phyloP scores from a whole-genome alignment of 2,797 vertebrate species.

The Spatula clypeata region DNA sequence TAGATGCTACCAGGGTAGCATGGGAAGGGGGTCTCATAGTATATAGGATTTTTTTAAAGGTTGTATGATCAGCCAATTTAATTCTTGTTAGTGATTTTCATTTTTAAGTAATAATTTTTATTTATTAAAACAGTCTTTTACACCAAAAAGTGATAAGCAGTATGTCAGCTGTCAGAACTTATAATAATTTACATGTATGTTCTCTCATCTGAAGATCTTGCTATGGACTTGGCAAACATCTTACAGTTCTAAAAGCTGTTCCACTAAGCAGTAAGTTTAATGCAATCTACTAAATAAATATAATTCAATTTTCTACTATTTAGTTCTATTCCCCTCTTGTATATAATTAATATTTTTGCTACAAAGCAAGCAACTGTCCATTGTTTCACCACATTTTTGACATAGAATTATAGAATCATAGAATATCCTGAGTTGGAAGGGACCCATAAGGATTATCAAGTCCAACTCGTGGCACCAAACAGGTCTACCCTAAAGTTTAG shows the following conservation, averaged over 20 bases:
- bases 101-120: not conserved
- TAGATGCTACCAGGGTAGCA: not conserved
- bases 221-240: slow-evolving; percentile 11
- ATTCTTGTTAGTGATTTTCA: not conserved
- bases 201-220: slow-evolving; percentile 27
- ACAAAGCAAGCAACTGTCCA: not conserved
- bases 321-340: not conserved
- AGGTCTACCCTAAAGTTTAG: too few relatives aligned
- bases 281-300: not conserved
- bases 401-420: too few relatives aligned
- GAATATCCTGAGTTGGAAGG: too few relatives aligned
- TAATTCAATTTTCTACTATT: not conserved
- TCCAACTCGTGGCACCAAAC: too few relatives aligned
- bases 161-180: slow-evolving; percentile 33
- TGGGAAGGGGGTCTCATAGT: not conserved
- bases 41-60: not conserved
- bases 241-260: not conserved
- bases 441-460: too few relatives aligned
- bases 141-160: not conserved
- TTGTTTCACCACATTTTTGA: not conserved
- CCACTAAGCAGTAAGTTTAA: not conserved
- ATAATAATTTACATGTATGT: slow-evolving; percentile 1
- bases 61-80: not conserved
- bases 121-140: not conserved
- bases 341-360: not conserved